Conservation (phyloP, 2,888 invertebrate genomes). For the Ormyrus thymus region DNA sequence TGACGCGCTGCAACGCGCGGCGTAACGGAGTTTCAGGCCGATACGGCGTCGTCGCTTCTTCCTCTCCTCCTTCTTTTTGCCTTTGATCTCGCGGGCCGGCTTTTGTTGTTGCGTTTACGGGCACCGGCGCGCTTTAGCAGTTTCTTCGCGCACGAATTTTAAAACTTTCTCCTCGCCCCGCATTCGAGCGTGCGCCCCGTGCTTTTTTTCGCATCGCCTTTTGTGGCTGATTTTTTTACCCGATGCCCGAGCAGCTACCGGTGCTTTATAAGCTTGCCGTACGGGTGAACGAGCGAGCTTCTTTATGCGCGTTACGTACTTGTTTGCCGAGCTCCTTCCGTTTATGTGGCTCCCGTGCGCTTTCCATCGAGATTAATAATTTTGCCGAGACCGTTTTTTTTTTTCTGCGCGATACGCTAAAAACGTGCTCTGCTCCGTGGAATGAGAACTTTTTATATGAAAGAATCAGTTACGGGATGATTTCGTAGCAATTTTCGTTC, state of each 20-base stretch:
- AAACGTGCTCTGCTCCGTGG: no score
- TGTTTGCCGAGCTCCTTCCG: not conserved
- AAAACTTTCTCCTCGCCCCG: slow-evolving; percentile 5
- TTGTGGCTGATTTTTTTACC: no score
- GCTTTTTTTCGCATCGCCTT: slow-evolving; percentile 7
- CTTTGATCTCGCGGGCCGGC: not conserved
- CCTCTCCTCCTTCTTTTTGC: not conserved
- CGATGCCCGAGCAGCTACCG: not conserved
- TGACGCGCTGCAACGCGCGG: not conserved
- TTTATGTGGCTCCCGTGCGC: slow-evolving; percentile 16
- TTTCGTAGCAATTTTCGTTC: no score
- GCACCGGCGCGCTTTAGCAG: not conserved
- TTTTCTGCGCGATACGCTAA: not conserved
- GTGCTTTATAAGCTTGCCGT: slow-evolving; percentile 27
- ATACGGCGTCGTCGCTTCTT: not conserved
- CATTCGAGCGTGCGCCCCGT: no score
- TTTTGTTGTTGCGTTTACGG: slow-evolving; percentile 20
- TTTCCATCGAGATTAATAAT: slow-evolving; percentile 35
- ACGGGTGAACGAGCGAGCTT: not conserved
- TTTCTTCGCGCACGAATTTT: slow-evolving; percentile 10
- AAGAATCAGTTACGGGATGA: no score
- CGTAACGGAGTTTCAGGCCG: not conserved
- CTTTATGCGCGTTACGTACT: slow-evolving; percentile 4
- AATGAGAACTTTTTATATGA: no score
- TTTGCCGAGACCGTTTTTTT: slow-evolving; percentile 28